A percentile compares a stretch with the other conserved stretches of the same genome.
Evolutionary conservation across 2,113 vertebrate species (phyloP).

Genomic region (Pterophyllum scalare): DNA sequence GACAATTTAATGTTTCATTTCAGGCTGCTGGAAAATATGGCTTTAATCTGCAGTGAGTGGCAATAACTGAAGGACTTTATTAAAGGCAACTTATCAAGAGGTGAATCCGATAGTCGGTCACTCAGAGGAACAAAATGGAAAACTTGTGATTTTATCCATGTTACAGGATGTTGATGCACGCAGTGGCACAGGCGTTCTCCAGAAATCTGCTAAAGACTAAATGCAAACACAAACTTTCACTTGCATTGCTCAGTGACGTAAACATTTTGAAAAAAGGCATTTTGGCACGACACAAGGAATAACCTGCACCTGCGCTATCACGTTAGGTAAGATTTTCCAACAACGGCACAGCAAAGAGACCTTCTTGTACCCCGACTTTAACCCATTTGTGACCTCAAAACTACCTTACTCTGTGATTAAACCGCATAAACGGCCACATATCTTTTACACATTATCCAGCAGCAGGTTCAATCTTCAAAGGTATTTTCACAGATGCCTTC

Average conservation of each 20-base stretch:
- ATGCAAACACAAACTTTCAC: not conserved
- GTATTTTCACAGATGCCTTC: constrained; percentile 28
- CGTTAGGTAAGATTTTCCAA: not conserved
- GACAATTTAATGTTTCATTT: constrained; percentile 41
- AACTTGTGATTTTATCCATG: not conserved
- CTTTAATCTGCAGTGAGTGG: constrained; percentile 38
- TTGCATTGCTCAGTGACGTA: not conserved
- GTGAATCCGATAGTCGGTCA: constrained; percentile 2
- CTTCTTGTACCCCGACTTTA: fast-evolving
- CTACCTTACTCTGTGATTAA: not conserved
- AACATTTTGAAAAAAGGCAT: not conserved
- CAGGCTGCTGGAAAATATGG: constrained; percentile 34
- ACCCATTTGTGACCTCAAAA: not conserved
- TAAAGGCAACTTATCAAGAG: constrained; percentile 48
- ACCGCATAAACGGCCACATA: not conserved
- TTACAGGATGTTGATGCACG: not conserved
- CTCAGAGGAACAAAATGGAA: constrained; percentile 29
- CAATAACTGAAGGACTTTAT: constrained; percentile 53
- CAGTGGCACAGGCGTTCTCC: not conserved
- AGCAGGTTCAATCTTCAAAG: constrained; percentile 22
- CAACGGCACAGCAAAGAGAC: not conserved
- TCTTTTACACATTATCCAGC: not conserved
- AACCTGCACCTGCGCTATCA: not conserved
- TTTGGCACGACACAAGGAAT: no score
- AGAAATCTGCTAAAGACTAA: not conserved